A percentile compares a stretch with the other conserved stretches of the same genome.
Evolutionary conservation across 1,140 invertebrate genomes (phyloP).

Genomic region (Drosophila bifasciata): DNA sequence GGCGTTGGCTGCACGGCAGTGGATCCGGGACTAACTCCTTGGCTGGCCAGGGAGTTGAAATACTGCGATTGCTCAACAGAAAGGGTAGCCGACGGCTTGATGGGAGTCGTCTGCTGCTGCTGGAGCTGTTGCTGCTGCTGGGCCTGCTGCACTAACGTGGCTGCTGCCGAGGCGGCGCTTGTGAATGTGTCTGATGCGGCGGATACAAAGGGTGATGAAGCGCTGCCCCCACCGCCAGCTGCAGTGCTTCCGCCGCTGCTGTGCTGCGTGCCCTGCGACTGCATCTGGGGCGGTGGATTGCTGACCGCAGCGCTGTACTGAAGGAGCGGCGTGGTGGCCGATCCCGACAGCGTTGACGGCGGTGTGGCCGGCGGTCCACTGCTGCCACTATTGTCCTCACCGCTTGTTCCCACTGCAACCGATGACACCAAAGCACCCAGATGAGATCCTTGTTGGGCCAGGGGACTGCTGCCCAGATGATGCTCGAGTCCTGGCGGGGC

Average conservation of each 20-base stretch:
- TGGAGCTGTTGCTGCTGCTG: slow-evolving; percentile 70
- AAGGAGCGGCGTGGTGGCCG: slow-evolving; percentile 71
- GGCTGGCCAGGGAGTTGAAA: slow-evolving; percentile 83
- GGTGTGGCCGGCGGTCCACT: slow-evolving; percentile 38
- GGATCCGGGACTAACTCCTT: slow-evolving; percentile 64
- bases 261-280: slow-evolving; percentile 53
- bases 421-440: slow-evolving; percentile 12
- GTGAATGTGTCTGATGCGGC: slow-evolving; percentile 73
- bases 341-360: slow-evolving; percentile 39
- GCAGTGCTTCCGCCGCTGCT: slow-evolving; percentile 27
- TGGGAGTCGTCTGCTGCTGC: slow-evolving; percentile 65
- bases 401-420: slow-evolving; percentile 5
- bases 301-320: slow-evolving; percentile 79
- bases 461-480: slow-evolving; percentile 42
- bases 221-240: slow-evolving; percentile 24
- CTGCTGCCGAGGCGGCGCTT: slow-evolving; percentile 75
- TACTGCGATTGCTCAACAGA: slow-evolving; percentile 84
- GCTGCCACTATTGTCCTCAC: slow-evolving; percentile 39
- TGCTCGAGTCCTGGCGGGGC: slow-evolving; percentile 80
- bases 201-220: slow-evolving; percentile 51
- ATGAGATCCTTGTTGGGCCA: slow-evolving; percentile 71
- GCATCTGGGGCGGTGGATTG: slow-evolving; percentile 72
- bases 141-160: slow-evolving; percentile 77
- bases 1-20: slow-evolving; percentile 48
- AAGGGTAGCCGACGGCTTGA: slow-evolving; percentile 77